Percentiles rank a stretch among this genome's conserved stretches.
Evolutionary conservation across 2,797 vertebrate species (phyloP).

Genomic region (Clamator glandarius): DNA sequence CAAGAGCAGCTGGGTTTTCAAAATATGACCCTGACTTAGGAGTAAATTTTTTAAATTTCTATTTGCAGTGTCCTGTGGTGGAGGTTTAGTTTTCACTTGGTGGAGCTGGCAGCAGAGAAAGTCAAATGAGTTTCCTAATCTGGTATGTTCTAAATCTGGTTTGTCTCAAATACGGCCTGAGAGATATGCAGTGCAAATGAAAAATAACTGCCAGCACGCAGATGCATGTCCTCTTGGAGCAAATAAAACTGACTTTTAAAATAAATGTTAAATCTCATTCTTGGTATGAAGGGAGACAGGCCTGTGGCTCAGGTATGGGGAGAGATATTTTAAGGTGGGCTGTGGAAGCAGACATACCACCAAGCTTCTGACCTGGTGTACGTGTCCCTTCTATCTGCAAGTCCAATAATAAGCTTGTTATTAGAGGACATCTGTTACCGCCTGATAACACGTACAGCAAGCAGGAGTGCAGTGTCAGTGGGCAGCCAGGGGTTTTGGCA

Average conservation of each 20-base stretch:
- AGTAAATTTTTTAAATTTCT: background rate
- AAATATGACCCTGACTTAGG: background rate
- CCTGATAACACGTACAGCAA: background rate
- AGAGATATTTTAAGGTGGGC: conserved; percentile 34
- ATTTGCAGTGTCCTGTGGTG: background rate
- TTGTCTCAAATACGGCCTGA: conserved; percentile 50
- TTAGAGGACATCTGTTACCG: conserved; percentile 22
- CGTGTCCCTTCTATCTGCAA: conserved; percentile 22
- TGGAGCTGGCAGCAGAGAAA: conserved; percentile 6
- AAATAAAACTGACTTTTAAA: conserved; percentile 60
- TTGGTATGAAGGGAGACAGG: background rate
- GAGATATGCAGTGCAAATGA: conserved; percentile 9
- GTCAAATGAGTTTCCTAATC: conserved; percentile 65
- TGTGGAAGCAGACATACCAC: background rate
- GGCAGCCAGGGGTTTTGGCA: conserved; percentile 28
- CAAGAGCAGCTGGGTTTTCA: background rate
- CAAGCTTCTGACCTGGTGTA: background rate
- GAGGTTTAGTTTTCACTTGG: conserved; percentile 23
- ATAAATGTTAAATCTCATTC: conserved; percentile 47
- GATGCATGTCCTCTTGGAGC: background rate
- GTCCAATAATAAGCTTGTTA: conserved; percentile 39
- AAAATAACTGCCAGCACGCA: conserved; percentile 36
- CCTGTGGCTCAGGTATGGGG: background rate
- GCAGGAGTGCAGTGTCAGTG: background rate
- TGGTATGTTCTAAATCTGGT: conserved; percentile 60